These are phyloP conservation scores for Alviniconcha strummeri DNA, from an alignment of 2,888 invertebrate genomes.

Conservation along the genomic window DNA sequence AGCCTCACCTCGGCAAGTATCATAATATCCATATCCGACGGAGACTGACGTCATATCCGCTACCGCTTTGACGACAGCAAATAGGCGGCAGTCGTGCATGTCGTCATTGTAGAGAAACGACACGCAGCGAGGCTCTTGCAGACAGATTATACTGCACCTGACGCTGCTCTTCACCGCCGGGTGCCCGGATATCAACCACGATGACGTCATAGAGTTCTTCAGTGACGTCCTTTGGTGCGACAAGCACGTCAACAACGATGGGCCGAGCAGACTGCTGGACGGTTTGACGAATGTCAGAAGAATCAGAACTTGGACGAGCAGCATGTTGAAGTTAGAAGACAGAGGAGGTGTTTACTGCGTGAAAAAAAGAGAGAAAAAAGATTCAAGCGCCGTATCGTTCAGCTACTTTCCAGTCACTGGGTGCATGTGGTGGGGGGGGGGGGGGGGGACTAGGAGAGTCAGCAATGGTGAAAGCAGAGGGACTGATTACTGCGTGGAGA, in stretches of 20 bases:
- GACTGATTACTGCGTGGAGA: too few species aligned
- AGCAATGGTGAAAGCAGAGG: too few species aligned
- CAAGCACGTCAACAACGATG: not conserved
- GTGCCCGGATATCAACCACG: constrained; percentile 1
- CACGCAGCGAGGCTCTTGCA: constrained; percentile 13
- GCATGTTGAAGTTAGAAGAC: not conserved
- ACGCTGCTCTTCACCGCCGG: not conserved
- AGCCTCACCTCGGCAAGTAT: constrained; percentile 18
- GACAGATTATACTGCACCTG: constrained; percentile 10
- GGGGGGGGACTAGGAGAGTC: too few species aligned
- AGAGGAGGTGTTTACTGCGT: too few species aligned
- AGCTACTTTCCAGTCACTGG: too few species aligned
- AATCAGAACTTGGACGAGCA: not conserved
- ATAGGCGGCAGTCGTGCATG: constrained; percentile 24
- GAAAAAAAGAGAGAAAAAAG: too few species aligned
- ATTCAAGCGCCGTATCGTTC: too few species aligned
- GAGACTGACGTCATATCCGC: constrained; percentile 16
- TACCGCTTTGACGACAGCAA: constrained; percentile 16
- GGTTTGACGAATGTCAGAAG: not conserved
- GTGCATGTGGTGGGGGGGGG: too few species aligned
- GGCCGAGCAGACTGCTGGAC: not conserved
- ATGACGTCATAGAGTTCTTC: constrained; percentile 10
- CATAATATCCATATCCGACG: constrained; percentile 20
- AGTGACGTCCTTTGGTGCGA: constrained; percentile 26
- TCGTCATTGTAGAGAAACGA: constrained; percentile 25